phyloP scores from a whole-genome alignment of 1,140 invertebrate species.

The Colletes latitarsis region DNA sequence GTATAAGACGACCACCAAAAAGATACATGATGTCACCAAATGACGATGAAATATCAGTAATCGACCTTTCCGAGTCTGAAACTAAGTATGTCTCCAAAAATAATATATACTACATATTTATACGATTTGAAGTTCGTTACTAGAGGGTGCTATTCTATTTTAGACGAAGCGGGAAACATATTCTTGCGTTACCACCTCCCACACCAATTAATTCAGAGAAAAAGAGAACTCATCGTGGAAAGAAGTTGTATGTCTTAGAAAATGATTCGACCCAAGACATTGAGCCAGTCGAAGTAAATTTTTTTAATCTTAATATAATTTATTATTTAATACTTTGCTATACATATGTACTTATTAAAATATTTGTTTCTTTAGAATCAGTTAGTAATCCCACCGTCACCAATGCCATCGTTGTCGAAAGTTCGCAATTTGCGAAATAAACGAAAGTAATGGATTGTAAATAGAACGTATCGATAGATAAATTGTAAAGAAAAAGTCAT shows the following conservation, averaged over 20 bases:
- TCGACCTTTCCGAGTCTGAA: conserved; percentile 67
- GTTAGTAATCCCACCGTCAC: conserved; percentile 21
- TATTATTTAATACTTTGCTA: neutral
- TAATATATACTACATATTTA: neutral
- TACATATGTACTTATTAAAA: neutral
- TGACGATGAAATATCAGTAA: conserved; percentile 55
- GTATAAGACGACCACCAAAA: conserved; percentile 33
- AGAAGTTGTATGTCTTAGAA: conserved; percentile 59
- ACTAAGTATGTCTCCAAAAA: conserved; percentile 55
- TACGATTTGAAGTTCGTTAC: neutral
- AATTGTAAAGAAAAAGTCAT: neutral
- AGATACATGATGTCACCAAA: conserved; percentile 26
- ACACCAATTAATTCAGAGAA: conserved; percentile 25
- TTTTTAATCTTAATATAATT: conserved; percentile 9
- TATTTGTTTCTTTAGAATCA: conserved; percentile 15
- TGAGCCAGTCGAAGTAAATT: conserved; percentile 56
- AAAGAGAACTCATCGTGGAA: conserved; percentile 58
- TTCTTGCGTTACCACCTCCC: conserved; percentile 25
- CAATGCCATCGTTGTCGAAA: conserved; percentile 13
- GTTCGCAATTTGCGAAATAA: conserved; percentile 64
- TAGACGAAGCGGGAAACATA: conserved; percentile 39
- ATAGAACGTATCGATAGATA: neutral
- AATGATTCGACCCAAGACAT: conserved; percentile 67
- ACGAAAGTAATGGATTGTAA: conserved; percentile 57
- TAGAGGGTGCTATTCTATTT: neutral